Percentiles rank a stretch among this genome's conserved stretches.
phyloP scores from a whole-genome alignment of 2,888 invertebrate genomes.

The Chrysolina haemoptera region DNA sequence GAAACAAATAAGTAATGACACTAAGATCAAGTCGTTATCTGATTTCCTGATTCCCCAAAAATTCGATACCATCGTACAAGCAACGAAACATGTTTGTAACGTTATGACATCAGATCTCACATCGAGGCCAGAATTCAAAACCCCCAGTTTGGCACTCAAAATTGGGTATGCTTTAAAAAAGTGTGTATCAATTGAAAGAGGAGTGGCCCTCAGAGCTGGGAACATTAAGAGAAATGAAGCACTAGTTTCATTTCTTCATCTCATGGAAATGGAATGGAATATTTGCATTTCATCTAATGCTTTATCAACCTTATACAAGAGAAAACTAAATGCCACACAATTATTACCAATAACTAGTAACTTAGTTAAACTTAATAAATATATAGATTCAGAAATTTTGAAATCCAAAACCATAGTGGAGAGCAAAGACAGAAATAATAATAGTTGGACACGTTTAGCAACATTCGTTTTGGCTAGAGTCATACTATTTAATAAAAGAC shows the following conservation, averaged over 20 bases:
- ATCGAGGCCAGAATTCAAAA: conserved; percentile 43
- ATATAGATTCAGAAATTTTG: conserved; percentile 36
- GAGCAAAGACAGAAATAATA: background rate
- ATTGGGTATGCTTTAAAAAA: conserved; percentile 47
- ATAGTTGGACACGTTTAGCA: conserved; percentile 36
- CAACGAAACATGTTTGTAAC: conserved; percentile 30
- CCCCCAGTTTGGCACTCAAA: conserved; percentile 45
- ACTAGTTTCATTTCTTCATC: conserved; percentile 34
- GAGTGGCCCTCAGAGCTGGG: conserved; percentile 38
- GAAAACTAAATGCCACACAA: conserved; percentile 45
- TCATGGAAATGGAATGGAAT: conserved; percentile 50
- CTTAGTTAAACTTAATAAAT: conserved; percentile 46
- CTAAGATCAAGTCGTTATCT: background rate
- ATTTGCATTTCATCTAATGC: conserved; percentile 49
- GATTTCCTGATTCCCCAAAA: conserved; percentile 32
- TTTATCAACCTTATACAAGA: conserved; percentile 41
- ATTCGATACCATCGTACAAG: conserved; percentile 32
- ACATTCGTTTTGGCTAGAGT: conserved; percentile 37
- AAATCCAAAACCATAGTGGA: conserved; percentile 20
- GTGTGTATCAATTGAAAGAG: conserved; percentile 44
- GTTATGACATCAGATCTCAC: background rate
- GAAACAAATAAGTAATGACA: conserved; percentile 10
- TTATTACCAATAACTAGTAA: conserved; percentile 50
- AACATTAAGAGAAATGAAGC: conserved; percentile 40
- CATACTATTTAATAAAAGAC: conserved; percentile 50